These are phyloP conservation scores for Nymphalis io DNA, from an alignment of 1,140 invertebrate species.

Conservation along the genomic window DNA sequence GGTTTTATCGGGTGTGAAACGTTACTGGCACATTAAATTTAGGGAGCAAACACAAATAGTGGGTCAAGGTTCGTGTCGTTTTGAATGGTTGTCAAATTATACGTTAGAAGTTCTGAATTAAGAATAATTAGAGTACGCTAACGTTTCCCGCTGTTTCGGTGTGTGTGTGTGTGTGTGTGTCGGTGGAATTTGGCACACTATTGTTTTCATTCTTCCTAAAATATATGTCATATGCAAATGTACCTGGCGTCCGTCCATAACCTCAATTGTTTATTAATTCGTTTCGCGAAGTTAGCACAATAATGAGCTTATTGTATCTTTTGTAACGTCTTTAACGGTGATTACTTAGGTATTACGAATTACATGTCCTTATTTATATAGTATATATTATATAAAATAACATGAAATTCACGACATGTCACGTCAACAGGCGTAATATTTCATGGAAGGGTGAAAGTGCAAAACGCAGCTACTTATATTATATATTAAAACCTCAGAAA, in stretches of 20 bases:
- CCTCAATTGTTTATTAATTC: conserved; percentile 19
- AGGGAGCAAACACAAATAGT: conserved; percentile 20
- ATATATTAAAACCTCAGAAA: too few species aligned
- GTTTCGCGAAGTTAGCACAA: background rate
- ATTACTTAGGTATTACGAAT: too few species aligned
- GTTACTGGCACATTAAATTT: conserved; percentile 17
- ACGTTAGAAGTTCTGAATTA: conserved; percentile 21
- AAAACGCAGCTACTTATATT: too few species aligned
- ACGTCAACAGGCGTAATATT: too few species aligned
- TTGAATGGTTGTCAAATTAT: conserved; percentile 31
- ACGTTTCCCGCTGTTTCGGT: conserved; percentile 3
- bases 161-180: conserved; percentile 7
- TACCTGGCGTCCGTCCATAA: conserved; percentile 29
- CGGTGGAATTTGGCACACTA: conserved; percentile 33
- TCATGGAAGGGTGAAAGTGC: too few species aligned
- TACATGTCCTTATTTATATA: too few species aligned
- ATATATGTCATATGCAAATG: conserved; percentile 30
- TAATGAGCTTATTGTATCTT: background rate
- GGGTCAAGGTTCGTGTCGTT: conserved; percentile 27
- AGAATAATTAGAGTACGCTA: conserved; percentile 32
- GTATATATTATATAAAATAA: too few species aligned
- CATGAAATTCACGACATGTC: too few species aligned
- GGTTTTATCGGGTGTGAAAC: conserved; percentile 17
- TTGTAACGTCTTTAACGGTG: background rate
- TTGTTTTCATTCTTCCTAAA: conserved; percentile 32